These are phyloP conservation scores for Seira musarum DNA, from an alignment of 2,888 invertebrate genomes.

Conservation along the genomic window DNA sequence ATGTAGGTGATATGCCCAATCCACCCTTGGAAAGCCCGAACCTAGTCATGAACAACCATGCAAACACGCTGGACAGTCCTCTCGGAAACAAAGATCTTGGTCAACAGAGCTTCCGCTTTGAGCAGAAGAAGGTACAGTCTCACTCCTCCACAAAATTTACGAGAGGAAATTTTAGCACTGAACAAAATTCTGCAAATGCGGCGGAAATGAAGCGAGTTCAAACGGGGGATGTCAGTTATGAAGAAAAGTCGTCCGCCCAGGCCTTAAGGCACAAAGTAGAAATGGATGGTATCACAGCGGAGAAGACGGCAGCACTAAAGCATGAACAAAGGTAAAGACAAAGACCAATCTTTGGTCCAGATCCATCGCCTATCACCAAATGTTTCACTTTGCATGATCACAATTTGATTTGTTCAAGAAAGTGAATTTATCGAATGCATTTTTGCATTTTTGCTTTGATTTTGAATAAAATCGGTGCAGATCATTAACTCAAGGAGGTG, in stretches of 20 bases:
- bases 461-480: slow-evolving; percentile 72
- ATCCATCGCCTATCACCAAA: too few relatives aligned
- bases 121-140: slow-evolving; percentile 87
- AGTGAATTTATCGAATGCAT: neutral
- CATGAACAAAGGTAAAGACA: slow-evolving; percentile 77
- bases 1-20: slow-evolving; percentile 65
- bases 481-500: slow-evolving; percentile 86
- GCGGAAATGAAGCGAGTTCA: slow-evolving; percentile 84
- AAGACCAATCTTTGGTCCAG: neutral
- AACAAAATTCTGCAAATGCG: slow-evolving; percentile 82
- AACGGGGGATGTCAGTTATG: slow-evolving; percentile 86
- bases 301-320: slow-evolving; percentile 86
- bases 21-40: slow-evolving; percentile 72
- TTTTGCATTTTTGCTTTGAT: neutral
- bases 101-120: slow-evolving; percentile 73
- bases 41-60: slow-evolving; percentile 70
- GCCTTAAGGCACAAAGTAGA: slow-evolving; percentile 86
- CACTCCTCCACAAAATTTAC: slow-evolving; percentile 83
- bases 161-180: slow-evolving; percentile 86
- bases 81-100: slow-evolving; percentile 50
- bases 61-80: slow-evolving; percentile 59
- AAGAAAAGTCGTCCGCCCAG: slow-evolving; percentile 78
- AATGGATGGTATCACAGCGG: slow-evolving; percentile 87
- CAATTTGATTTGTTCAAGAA: neutral
- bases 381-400: too few relatives aligned